Evolutionary conservation across 2,113 vertebrate genomes (phyloP), one percentile per base, ranked within the genome.

Genomic region (Diphyllodes magnificus): DNA sequence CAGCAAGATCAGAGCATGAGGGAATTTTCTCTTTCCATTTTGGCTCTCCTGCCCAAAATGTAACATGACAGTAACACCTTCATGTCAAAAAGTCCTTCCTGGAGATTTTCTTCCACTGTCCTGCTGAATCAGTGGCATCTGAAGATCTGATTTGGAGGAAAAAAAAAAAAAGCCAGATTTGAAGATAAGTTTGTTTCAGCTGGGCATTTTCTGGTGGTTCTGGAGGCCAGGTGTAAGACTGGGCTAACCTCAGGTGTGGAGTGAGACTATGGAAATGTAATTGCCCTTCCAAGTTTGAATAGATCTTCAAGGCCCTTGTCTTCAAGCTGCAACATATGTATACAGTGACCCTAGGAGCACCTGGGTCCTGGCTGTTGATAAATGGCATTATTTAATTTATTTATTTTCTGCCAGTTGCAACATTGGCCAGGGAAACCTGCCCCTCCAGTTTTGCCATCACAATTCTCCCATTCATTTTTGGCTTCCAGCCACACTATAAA

Each of bases 371-470:
- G 82, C 50, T 95, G 73, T 86, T 94, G 86, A 88, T 90, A 96
- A 97, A 94, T 69, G 49, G 23, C 70, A 86, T 77, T 90, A 93
- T 95, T 92, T 82, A 27, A 89, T 96, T 97, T 84, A 87, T 96
- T 96, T 96, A 35, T 97, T 86, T 97, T 94, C 57, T 94, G 53
- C 72, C 75, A 30, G 4, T 93, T 89, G 68, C 93, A 65, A 94
- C 53, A 77, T 73, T 94, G 89, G 90, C 95, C 39, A 65, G 79
- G 72, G 91, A 96, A 98, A 98, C 97, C 50, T 76, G 91, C 80
- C 94, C 64, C 88, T 64, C 97, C 85, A 97, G 96, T 97, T 93
- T 57, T 89, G 42, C 66, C 90, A 89, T 96, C 86, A 90, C 93
- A 93, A 60, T 89, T 92, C 79, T 86, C 49, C 60, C 85, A 85